phyloP scores from a whole-genome alignment of 2,888 invertebrate genomes.

The Orthosia incerta region DNA sequence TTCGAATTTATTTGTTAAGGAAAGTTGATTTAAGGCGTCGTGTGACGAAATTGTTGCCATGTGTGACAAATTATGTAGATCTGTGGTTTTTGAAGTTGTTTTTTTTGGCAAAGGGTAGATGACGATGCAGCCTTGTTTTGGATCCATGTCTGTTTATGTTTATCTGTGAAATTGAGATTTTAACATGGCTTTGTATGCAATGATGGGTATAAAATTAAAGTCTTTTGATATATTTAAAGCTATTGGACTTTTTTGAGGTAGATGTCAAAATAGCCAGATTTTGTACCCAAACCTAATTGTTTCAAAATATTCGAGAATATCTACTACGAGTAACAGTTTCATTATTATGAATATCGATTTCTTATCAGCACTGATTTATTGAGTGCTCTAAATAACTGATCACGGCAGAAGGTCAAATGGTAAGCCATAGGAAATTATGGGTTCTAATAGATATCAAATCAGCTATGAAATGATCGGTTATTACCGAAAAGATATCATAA shows the following conservation, averaged over 20 bases:
- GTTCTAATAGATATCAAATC: neutral
- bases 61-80: constrained; percentile 70
- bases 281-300: neutral
- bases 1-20: constrained; percentile 65
- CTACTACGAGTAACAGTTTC: neutral
- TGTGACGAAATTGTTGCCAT: constrained; percentile 69
- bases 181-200: constrained; percentile 25
- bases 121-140: constrained; percentile 34
- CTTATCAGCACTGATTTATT: constrained; percentile 4
- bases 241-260: neutral
- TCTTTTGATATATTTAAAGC: constrained; percentile 3
- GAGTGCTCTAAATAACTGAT: constrained; percentile 17
- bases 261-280: neutral
- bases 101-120: constrained; percentile 20
- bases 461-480: constrained; percentile 5
- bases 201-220: constrained; percentile 36
- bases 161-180: constrained; percentile 60
- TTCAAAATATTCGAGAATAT: neutral
- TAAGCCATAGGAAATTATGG: constrained; percentile 2
- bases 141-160: constrained; percentile 28
- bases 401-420: neutral
- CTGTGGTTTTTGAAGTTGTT: constrained; percentile 53
- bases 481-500: constrained; percentile 3
- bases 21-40: constrained; percentile 71
- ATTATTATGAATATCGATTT: constrained; percentile 8